Conservation (phyloP, 2,797 vertebrate genomes). For the Megaceryle alcyon region DNA sequence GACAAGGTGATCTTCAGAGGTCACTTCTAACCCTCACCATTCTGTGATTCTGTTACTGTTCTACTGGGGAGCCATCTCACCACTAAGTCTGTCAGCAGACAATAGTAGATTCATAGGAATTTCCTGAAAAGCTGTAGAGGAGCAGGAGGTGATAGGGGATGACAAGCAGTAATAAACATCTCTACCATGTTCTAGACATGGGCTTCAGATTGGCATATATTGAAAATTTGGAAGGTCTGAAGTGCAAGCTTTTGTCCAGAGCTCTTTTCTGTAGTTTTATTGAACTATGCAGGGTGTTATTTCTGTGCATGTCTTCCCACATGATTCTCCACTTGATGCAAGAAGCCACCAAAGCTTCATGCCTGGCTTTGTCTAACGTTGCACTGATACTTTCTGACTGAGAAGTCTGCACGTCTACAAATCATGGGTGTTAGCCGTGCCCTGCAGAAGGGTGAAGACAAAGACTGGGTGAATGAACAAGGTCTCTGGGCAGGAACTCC, state of each 20-base stretch:
- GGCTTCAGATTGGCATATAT: rapidly evolving
- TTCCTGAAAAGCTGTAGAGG: background rate
- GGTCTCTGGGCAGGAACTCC: background rate
- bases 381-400: background rate
- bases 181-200: background rate
- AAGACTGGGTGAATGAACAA: background rate
- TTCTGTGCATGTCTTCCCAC: background rate
- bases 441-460: constrained; percentile 4
- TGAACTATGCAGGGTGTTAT: background rate
- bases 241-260: background rate
- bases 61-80: background rate
- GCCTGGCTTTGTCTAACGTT: background rate
- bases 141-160: background rate
- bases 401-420: background rate
- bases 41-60: background rate
- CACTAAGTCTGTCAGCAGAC: background rate
- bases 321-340: background rate
- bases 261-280: background rate
- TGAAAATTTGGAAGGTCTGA: background rate
- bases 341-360: background rate
- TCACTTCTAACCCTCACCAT: background rate
- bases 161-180: background rate
- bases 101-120: background rate
- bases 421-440: background rate
- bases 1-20: background rate